Evolutionary conservation across 1,140 invertebrate species (phyloP).

Genomic region (Ectropis grisescens): DNA sequence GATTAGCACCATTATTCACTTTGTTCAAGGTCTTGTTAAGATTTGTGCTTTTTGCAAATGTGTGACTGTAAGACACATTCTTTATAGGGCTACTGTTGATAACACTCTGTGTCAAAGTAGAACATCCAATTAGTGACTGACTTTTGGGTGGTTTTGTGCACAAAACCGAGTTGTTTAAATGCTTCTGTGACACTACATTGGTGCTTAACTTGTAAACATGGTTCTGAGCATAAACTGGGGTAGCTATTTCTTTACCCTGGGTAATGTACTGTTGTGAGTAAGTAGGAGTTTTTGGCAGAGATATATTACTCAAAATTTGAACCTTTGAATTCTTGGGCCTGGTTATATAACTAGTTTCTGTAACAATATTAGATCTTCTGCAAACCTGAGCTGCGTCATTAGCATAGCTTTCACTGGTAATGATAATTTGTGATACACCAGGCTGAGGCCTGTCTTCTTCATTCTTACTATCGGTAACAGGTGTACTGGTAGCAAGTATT

Average conservation of each 20-base stretch:
- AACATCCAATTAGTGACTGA: constrained; percentile 50
- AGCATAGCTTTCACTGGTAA: constrained; percentile 58
- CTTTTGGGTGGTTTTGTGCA: constrained; percentile 49
- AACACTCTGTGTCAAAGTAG: constrained; percentile 39
- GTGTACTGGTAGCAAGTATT: constrained; percentile 45
- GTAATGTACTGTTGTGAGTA: constrained; percentile 52
- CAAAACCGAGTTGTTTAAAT: constrained; percentile 50
- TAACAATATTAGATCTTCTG: constrained; percentile 50
- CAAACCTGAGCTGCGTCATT: constrained; percentile 36
- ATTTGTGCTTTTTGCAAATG: constrained; percentile 55
- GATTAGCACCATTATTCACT: constrained; percentile 64
- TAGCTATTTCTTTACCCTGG: constrained; percentile 38
- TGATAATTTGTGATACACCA: constrained; percentile 61
- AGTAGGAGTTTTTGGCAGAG: constrained; percentile 51
- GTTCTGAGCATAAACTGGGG: constrained; percentile 52
- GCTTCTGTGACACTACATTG: constrained; percentile 45
- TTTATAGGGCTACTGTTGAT: constrained; percentile 52
- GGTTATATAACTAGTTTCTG: constrained; percentile 46
- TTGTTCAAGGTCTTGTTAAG: constrained; percentile 45
- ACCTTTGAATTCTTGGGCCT: constrained; percentile 55
- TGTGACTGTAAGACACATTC: constrained; percentile 52
- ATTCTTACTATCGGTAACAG: constrained; percentile 36
- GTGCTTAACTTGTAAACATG: constrained; percentile 56
- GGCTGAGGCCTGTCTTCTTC: constrained; percentile 49
- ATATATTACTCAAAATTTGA: constrained; percentile 62